phyloP scores from a whole-genome alignment of 2,888 invertebrate species.

The Drosophila formosana region DNA sequence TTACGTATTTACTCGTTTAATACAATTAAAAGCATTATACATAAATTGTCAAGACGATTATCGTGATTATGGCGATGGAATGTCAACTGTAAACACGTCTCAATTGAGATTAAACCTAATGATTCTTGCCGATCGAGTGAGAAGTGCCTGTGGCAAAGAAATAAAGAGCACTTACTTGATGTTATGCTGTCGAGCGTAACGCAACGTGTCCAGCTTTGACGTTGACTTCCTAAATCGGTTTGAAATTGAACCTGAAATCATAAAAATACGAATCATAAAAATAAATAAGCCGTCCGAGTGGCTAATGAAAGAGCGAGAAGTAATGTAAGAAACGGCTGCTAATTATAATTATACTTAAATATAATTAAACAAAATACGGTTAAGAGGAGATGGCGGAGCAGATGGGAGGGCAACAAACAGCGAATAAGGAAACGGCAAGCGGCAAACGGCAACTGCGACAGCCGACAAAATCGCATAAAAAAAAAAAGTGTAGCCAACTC shows the following conservation, averaged over 20 bases:
- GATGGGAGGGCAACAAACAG: neutral
- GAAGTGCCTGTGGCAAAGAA: neutral
- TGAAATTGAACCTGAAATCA: slow-evolving; percentile 27
- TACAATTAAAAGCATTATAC: neutral
- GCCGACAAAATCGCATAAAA: slow-evolving; percentile 20
- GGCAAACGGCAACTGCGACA: slow-evolving; percentile 27
- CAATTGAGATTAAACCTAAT: neutral
- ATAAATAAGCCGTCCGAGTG: slow-evolving; percentile 3
- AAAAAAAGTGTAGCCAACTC: slow-evolving; percentile 26
- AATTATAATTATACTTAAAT: slow-evolving; percentile 30
- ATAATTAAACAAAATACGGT: slow-evolving; percentile 28
- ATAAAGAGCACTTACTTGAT: slow-evolving; percentile 11
- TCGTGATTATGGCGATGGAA: neutral
- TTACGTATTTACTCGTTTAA: neutral
- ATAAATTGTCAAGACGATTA: neutral
- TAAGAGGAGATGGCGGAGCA: neutral
- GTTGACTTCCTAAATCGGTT: slow-evolving; percentile 20
- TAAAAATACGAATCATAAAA: slow-evolving; percentile 14
- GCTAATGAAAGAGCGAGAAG: slow-evolving; percentile 15
- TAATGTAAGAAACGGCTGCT: slow-evolving; percentile 17
- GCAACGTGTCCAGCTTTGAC: neutral
- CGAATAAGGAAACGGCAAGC: slow-evolving; percentile 44
- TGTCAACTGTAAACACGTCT: slow-evolving; percentile 4
- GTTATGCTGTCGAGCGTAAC: neutral
- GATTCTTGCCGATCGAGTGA: neutral